These are phyloP conservation scores for Cossypha caffra DNA, from an alignment of 2,797 vertebrate species.

Conservation along the genomic window DNA sequence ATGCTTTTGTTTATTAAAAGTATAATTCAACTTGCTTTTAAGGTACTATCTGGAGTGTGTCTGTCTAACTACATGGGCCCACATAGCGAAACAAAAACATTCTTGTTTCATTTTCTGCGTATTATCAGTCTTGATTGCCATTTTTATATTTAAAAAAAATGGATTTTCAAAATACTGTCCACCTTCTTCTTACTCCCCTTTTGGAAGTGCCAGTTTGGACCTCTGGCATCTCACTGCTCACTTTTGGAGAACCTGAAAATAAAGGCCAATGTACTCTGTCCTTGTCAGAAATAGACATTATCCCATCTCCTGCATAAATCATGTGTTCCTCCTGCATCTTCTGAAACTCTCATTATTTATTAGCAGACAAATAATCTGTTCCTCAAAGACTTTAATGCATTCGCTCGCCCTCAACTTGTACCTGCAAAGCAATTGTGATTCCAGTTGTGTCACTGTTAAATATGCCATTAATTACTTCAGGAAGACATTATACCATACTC, in stretches of 20 bases:
- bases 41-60: background rate
- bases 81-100: rapidly evolving
- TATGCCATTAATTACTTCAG: constrained; percentile 51
- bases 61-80: rapidly evolving
- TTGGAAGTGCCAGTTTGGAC: background rate
- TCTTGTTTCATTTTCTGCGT: background rate
- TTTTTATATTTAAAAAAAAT: background rate
- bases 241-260: background rate
- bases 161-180: background rate
- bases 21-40: background rate
- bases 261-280: background rate
- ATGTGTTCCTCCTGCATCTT: background rate
- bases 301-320: background rate
- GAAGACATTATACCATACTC: constrained; percentile 3
- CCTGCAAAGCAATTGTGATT: constrained; percentile 22
- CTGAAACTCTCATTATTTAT: background rate
- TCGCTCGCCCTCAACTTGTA: constrained; percentile 4
- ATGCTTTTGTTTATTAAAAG: background rate
- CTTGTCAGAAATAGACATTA: background rate
- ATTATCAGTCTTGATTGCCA: background rate
- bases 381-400: background rate
- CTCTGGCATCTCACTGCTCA: background rate
- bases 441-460: constrained; percentile 34
- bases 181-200: background rate
- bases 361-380: background rate